Conservation (phyloP, 2,888 invertebrate genomes). For the Hylaea fasciaria region DNA sequence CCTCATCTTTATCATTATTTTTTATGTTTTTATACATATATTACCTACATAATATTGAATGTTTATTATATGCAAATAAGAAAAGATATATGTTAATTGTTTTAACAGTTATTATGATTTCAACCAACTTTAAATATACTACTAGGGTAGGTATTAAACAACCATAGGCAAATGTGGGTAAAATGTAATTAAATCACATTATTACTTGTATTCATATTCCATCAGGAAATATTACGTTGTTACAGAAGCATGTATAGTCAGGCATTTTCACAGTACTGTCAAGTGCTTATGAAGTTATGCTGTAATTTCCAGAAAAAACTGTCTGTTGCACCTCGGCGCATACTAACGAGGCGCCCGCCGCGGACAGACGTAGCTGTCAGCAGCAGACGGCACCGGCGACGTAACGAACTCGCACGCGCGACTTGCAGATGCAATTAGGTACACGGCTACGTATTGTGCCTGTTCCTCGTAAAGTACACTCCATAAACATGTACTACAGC, state of each 20-base stretch:
- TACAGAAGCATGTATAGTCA: too few relatives aligned
- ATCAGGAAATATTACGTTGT: too few relatives aligned
- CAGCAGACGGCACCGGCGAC: conserved; percentile 20
- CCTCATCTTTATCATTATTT: not conserved
- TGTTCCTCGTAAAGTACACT: not conserved
- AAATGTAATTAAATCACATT: too few relatives aligned
- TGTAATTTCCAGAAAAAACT: not conserved
- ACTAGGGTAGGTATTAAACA: too few relatives aligned
- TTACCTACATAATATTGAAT: too few relatives aligned
- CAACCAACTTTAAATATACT: too few relatives aligned
- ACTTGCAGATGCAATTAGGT: conserved; percentile 20
- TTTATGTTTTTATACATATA: not conserved
- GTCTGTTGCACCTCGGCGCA: conserved; percentile 32
- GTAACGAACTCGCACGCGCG: conserved; percentile 34
- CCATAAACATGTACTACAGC: not conserved
- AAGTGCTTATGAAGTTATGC: not conserved
- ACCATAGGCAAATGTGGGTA: too few relatives aligned
- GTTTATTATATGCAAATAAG: too few relatives aligned
- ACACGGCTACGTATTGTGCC: conserved; percentile 4
- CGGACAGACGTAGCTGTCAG: conserved; percentile 50
- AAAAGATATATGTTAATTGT: too few relatives aligned
- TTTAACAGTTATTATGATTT: too few relatives aligned
- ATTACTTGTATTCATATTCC: too few relatives aligned
- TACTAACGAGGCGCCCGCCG: conserved; percentile 59
- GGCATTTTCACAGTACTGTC: too few relatives aligned